These are phyloP conservation scores for Hydroisotoma schaefferi DNA, from an alignment of 2,888 invertebrate genomes.

Conservation along the genomic window DNA sequence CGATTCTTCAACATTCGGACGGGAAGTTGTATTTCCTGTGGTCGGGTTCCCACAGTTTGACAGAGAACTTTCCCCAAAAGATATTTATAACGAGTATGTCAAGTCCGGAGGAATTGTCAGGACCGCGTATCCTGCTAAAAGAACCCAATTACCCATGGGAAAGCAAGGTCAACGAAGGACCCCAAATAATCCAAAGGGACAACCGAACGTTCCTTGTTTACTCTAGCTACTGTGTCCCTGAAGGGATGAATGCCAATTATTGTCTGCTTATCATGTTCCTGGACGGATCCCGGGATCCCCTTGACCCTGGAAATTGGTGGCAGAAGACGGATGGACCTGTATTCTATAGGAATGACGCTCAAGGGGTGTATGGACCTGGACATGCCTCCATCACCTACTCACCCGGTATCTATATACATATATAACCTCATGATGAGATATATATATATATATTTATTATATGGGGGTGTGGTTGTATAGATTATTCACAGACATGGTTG, in stretches of 20 bases:
- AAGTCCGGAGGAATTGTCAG: slow-evolving; percentile 18
- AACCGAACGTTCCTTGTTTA: slow-evolving; percentile 32
- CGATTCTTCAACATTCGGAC: slow-evolving; percentile 31
- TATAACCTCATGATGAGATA: neutral
- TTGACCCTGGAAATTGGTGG: slow-evolving; percentile 35
- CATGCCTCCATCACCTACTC: slow-evolving; percentile 40
- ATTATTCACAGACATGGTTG: slow-evolving; percentile 33
- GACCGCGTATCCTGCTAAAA: slow-evolving; percentile 10
- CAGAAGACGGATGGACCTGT: slow-evolving; percentile 29
- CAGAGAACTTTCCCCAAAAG: slow-evolving; percentile 11
- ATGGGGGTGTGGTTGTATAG: neutral
- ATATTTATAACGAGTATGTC: slow-evolving; percentile 29
- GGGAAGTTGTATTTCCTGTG: slow-evolving; percentile 32
- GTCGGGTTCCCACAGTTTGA: slow-evolving; percentile 12
- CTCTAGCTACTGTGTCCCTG: slow-evolving; percentile 34
- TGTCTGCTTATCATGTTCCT: slow-evolving; percentile 35
- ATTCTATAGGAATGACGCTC: slow-evolving; percentile 35
- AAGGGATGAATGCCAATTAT: slow-evolving; percentile 23
- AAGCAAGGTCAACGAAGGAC: slow-evolving; percentile 33
- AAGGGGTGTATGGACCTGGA: slow-evolving; percentile 34
- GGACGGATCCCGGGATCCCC: slow-evolving; percentile 26
- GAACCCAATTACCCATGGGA: slow-evolving; percentile 35
- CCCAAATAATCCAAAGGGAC: slow-evolving; percentile 35
- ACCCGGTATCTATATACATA: slow-evolving; percentile 18
- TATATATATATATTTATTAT: neutral